Evolutionary conservation across 2,113 vertebrate genomes (phyloP).

Genomic region (Salminus brasiliensis): DNA sequence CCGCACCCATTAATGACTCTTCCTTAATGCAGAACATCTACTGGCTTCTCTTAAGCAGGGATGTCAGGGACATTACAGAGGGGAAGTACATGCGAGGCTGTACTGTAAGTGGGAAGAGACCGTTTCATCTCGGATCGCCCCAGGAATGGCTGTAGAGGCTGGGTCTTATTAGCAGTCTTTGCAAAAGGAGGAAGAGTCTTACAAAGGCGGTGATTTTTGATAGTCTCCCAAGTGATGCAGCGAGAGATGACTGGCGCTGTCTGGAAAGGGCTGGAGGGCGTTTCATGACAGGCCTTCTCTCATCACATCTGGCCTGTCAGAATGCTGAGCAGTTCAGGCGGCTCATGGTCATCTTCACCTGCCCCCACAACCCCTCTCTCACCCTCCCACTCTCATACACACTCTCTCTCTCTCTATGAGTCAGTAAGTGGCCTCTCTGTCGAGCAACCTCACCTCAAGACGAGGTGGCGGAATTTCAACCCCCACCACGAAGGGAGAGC

Average conservation of each 20-base stretch:
- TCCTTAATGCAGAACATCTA: constrained; percentile 1
- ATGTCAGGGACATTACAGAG: background rate
- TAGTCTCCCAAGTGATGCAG: background rate
- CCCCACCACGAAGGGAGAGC: background rate
- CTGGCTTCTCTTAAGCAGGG: background rate
- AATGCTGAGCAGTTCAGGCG: constrained; percentile 16
- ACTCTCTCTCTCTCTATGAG: background rate
- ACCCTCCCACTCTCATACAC: background rate
- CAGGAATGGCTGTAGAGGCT: background rate
- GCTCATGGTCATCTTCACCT: constrained; percentile 19
- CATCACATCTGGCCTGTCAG: constrained; percentile 41
- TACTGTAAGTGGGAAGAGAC: background rate
- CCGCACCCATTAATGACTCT: background rate
- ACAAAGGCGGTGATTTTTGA: constrained; percentile 9
- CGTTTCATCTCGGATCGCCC: background rate
- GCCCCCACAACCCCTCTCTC: constrained; percentile 3
- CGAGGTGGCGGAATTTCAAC: constrained; percentile 16
- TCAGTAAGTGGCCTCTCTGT: constrained; percentile 8
- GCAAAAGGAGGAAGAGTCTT: background rate
- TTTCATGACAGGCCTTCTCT: constrained; percentile 20
- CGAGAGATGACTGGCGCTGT: background rate
- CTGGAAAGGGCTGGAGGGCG: background rate
- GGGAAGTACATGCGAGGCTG: background rate
- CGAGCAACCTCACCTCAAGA: constrained; percentile 2
- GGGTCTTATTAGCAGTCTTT: constrained; percentile 29